phyloP scores from a whole-genome alignment of 37 sponge, comb jelly and placozoan genomes.

The Chondrilla cf. caribensis region DNA sequence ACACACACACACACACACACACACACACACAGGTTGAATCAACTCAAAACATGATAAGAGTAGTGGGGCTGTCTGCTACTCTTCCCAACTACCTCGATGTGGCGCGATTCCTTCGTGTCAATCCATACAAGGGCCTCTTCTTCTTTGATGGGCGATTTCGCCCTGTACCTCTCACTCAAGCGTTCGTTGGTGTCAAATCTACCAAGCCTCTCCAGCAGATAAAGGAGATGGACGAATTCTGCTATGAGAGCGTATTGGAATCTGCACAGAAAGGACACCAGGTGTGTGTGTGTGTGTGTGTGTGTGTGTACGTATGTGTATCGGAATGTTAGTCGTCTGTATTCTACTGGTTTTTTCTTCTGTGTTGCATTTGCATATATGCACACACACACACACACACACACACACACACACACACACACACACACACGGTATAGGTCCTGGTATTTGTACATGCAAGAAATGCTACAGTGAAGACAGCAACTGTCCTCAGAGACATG shows the following conservation, averaged over 20 bases:
- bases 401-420: background rate
- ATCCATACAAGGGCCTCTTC: slow-evolving; percentile 85
- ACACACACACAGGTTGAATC: slow-evolving; percentile 75
- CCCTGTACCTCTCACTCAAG: slow-evolving; percentile 92
- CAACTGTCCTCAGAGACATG: slow-evolving; percentile 74
- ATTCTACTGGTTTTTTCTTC: background rate
- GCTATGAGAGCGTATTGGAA: slow-evolving; percentile 93
- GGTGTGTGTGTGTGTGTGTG: slow-evolving; percentile 39
- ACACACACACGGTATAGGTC: slow-evolving; percentile 54
- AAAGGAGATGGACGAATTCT: slow-evolving; percentile 89
- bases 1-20: too few species aligned
- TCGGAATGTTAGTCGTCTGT: background rate
- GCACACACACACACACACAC: background rate
- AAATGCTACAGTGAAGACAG: slow-evolving; percentile 93
- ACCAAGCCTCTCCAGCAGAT: slow-evolving; percentile 66
- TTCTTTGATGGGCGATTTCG: slow-evolving; percentile 95
- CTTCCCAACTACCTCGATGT: slow-evolving; percentile 98
- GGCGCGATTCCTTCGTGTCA: slow-evolving; percentile 90
- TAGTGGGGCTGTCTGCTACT: slow-evolving; percentile 98
- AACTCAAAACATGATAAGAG: slow-evolving; percentile 91
- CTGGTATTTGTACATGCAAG: slow-evolving; percentile 99
- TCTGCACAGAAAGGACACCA: slow-evolving; percentile 75
- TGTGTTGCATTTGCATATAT: background rate
- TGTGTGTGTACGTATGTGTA: background rate
- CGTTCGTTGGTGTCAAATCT: slow-evolving; percentile 87